These are phyloP conservation scores for Frankliniella fusca DNA, from an alignment of 2,888 invertebrate species.

Conservation along the genomic window DNA sequence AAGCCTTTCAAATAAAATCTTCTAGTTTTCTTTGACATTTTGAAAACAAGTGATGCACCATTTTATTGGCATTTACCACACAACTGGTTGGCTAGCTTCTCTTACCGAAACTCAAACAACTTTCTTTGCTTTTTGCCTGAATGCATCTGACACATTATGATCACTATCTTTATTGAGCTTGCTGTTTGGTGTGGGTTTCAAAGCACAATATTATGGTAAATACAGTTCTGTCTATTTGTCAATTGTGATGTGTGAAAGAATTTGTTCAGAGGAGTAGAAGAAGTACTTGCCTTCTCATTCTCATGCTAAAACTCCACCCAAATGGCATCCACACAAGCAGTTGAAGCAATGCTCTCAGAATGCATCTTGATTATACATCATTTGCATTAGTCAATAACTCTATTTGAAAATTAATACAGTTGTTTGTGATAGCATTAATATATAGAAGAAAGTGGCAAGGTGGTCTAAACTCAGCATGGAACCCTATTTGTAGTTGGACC, in stretches of 20 bases:
- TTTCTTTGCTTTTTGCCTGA: too few relatives aligned
- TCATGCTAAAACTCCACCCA: slow-evolving; percentile 14
- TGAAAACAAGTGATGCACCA: too few relatives aligned
- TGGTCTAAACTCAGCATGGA: slow-evolving; percentile 5
- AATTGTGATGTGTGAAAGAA: background rate
- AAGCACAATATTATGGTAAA: background rate
- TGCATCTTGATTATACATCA: background rate
- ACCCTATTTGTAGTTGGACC: background rate
- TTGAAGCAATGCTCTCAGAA: background rate
- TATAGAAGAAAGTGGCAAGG: background rate
- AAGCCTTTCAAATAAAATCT: too few relatives aligned
- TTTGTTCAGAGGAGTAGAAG: background rate
- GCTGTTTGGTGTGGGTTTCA: slow-evolving; percentile 12
- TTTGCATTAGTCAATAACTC: background rate
- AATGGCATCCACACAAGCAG: slow-evolving; percentile 5
- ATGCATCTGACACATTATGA: background rate
- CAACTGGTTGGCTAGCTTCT: too few relatives aligned
- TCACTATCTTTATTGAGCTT: background rate
- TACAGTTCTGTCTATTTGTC: background rate
- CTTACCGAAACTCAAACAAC: too few relatives aligned
- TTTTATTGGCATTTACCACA: too few relatives aligned
- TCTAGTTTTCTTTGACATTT: too few relatives aligned
- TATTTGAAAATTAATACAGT: background rate
- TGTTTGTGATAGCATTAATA: background rate
- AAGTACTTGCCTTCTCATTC: slow-evolving; percentile 24